Evolutionary conservation across 2,888 invertebrate species (phyloP).

Genomic region (Homarus gammarus): DNA sequence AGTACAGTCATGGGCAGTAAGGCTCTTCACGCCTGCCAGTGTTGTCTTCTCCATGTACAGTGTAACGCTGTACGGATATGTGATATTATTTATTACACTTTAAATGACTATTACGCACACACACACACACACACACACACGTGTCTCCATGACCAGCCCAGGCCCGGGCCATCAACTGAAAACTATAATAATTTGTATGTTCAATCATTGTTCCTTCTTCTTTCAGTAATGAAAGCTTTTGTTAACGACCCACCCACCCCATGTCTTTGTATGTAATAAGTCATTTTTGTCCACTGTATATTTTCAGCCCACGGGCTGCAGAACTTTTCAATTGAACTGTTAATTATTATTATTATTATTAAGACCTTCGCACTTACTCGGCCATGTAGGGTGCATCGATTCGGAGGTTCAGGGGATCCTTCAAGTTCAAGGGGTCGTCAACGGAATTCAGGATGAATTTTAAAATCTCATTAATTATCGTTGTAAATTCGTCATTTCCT

Average conservation of each 20-base stretch:
- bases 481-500: too few species aligned
- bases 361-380: background rate
- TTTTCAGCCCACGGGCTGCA: too few species aligned
- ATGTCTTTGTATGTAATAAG: too few species aligned
- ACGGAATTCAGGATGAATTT: background rate
- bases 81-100: background rate
- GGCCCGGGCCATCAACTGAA: too few species aligned
- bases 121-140: background rate
- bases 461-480: background rate
- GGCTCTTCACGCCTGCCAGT: background rate
- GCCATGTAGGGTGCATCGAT: background rate
- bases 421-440: background rate
- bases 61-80: background rate
- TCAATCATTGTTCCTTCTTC: too few species aligned
- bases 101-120: background rate
- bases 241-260: too few species aligned
- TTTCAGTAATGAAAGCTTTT: too few species aligned
- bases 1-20: background rate
- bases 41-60: background rate
- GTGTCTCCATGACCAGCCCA: too few species aligned
- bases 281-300: too few species aligned
- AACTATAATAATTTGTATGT: too few species aligned
- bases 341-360: too few species aligned
- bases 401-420: background rate
- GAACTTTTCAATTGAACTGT: too few species aligned